Base-by-base conservation (phyloP, 2,888 invertebrate species). In the Aphidius colemani region DNA sequence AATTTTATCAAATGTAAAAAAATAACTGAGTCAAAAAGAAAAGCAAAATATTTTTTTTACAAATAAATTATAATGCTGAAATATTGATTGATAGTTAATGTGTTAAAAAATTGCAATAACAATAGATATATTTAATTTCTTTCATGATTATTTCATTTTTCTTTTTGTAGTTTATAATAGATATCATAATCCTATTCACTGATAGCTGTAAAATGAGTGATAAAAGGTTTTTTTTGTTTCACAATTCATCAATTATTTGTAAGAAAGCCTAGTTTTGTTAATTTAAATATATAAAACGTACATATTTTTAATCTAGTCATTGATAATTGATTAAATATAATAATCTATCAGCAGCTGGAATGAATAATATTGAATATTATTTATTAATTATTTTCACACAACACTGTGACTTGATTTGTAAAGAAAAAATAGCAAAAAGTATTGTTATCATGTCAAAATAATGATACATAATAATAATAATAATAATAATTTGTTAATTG, bases 21-120 rank as follows among this genome's bases (percentile, higher is more conserved):
- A 30, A 30, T 5, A 30, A 30, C 30, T 18, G 13, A 18, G 13
- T 18, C 13, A 18, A 18, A 48, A 48, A 48, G 11, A 7, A 48
- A 13, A 48, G 48, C 11, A 7, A 48, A 48, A 11, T 48, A 48
- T 48, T 13, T 48, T 48, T 48, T 48, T 48, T 13, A 48, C 48
- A 8, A 48, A 13, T 13, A 48, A n/a, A 39, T 6, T 6, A 6
- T 3, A 30, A 40, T 5, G 9, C 49, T 49, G 9, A 53, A n/a
- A 8, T 53, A 53, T 30, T 53, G 10, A 30, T 53, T 30, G 9
- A 39, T 7, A 53, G 39, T 53, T 30, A 53, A 39, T 39, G 60
- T 58, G 43, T 55, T 61, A 64, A 63, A 66, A 65, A 67, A 67
- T 62, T 62, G 49, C n/a, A 44, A 30, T 18, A 53, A 50, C 13